phyloP scores from a whole-genome alignment of 2,888 invertebrate genomes.

The Meiosimyza platycephala region DNA sequence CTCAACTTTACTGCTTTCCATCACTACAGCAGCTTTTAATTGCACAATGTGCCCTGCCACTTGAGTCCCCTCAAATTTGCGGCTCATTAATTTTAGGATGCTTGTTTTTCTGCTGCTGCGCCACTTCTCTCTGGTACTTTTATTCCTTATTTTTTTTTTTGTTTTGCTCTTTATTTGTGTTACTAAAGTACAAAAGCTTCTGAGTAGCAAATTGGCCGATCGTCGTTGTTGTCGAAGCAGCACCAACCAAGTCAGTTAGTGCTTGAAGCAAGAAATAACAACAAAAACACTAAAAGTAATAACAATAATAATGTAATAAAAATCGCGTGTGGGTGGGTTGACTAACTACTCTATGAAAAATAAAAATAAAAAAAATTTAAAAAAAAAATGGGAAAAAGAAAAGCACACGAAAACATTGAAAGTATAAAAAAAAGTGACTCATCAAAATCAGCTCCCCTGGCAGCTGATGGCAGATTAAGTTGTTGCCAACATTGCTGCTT shows the following conservation, averaged over 20 bases:
- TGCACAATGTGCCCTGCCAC: not conserved
- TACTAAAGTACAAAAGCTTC: not conserved
- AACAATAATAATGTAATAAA: no score
- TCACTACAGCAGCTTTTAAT: not conserved
- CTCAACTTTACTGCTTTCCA: no score
- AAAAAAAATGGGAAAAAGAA: no score
- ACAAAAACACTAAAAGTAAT: no score
- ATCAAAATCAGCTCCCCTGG: conserved; percentile 14
- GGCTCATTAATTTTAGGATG: conserved; percentile 28
- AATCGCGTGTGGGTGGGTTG: no score
- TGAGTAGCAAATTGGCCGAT: conserved; percentile 2
- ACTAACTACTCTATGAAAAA: no score
- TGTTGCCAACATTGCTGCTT: not conserved
- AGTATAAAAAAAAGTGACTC: conserved; percentile 8
- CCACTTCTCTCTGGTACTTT: not conserved
- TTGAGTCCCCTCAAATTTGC: conserved; percentile 7
- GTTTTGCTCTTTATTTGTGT: not conserved
- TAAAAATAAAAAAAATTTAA: no score
- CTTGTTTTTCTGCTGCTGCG: conserved; percentile 1
- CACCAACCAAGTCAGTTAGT: no score
- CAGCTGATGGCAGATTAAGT: conserved; percentile 12
- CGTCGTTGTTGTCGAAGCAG: no score
- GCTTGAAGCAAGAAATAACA: no score
- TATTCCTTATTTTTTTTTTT: not conserved
- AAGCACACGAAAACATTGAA: not conserved